Evolutionary conservation across 1,140 invertebrate species (phyloP).

Genomic region (Conus betulinus): DNA sequence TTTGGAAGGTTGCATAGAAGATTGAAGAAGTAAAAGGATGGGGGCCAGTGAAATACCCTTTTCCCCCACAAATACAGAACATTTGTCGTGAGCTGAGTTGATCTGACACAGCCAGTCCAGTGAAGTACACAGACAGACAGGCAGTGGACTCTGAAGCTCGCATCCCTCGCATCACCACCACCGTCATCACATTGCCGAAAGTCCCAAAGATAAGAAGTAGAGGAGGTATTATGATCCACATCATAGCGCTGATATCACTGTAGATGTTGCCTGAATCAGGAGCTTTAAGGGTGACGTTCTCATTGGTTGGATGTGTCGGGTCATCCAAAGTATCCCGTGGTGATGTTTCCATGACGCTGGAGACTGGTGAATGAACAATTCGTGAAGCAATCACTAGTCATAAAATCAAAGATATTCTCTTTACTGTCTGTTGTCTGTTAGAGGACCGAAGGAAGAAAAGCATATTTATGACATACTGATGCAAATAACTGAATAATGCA

Average conservation of each 20-base stretch:
- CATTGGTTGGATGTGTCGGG: no score
- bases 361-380: no score
- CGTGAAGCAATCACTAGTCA: no score
- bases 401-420: no score
- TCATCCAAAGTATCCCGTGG: no score
- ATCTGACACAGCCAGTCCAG: slow-evolving; percentile 14
- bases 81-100: background rate
- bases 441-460: no score
- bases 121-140: slow-evolving; percentile 6
- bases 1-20: background rate
- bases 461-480: no score
- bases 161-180: background rate
- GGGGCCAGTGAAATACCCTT: background rate
- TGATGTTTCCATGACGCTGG: no score
- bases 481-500: no score
- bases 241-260: background rate
- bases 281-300: no score
- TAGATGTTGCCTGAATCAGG: no score
- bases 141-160: background rate
- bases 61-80: background rate
- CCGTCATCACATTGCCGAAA: slow-evolving; percentile 16
- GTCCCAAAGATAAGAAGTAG: background rate
- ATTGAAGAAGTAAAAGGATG: background rate
- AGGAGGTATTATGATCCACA: background rate
- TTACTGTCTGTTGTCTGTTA: no score